A percentile compares a stretch with the other conserved stretches of the same genome.
These are phyloP conservation scores for Raja brachyura DNA, from an alignment of 2,113 vertebrate genomes.

Conservation along the genomic window DNA sequence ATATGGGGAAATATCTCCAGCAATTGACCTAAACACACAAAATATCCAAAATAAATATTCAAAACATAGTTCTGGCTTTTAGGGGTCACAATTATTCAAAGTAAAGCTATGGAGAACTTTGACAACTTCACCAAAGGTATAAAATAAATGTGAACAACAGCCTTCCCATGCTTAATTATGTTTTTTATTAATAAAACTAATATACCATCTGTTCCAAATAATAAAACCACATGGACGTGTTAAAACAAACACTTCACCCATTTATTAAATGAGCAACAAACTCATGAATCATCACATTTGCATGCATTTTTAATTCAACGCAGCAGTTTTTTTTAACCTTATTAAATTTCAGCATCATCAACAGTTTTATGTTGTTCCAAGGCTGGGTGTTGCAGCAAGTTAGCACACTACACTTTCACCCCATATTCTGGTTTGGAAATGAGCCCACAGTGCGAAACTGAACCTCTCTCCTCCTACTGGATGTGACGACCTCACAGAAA, in stretches of 20 bases:
- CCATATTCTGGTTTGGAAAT: not conserved
- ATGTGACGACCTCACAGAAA: not conserved
- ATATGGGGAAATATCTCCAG: too few species aligned
- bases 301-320: slow-evolving; percentile 1
- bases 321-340: slow-evolving; percentile 14
- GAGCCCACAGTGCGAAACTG: not conserved
- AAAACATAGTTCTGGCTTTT: not conserved
- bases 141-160: slow-evolving; percentile 7
- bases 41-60: not conserved
- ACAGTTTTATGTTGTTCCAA: slow-evolving; percentile 13
- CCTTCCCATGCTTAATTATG: slow-evolving; percentile 15
- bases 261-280: slow-evolving; percentile 25
- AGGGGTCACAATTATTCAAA: not conserved
- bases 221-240: slow-evolving; percentile 12
- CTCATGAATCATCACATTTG: slow-evolving; percentile 28
- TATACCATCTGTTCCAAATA: slow-evolving; percentile 29
- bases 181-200: slow-evolving; percentile 5
- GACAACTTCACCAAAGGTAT: not conserved
- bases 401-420: not conserved
- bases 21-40: not conserved
- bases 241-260: slow-evolving; percentile 8
- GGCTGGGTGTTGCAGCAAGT: not conserved
- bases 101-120: not conserved
- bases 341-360: slow-evolving; percentile 28
- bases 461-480: not conserved